Evolutionary conservation across 1,140 invertebrate genomes (phyloP).

Genomic region (Brachystomella parvula): DNA sequence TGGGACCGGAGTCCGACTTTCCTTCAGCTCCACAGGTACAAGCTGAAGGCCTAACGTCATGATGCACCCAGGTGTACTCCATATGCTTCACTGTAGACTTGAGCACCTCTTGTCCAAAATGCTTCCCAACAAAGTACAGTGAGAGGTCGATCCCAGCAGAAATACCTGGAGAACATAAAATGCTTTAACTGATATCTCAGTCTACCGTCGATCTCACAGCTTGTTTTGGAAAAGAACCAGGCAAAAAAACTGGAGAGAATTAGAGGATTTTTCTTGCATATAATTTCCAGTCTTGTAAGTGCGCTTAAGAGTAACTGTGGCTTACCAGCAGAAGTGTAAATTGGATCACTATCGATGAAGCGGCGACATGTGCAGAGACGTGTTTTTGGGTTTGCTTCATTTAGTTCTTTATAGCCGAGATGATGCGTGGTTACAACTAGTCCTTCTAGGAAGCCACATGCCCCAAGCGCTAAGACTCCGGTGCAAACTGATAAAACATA

Average conservation of each 20-base stretch:
- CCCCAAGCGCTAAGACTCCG: conserved; percentile 7
- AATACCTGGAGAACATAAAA: conserved; percentile 14
- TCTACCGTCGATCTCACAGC: no score
- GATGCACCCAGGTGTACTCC: conserved; percentile 15
- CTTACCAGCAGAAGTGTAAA: conserved; percentile 17
- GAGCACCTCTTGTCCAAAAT: neutral
- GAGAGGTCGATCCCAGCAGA: conserved; percentile 22
- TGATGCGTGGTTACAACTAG: conserved; percentile 17
- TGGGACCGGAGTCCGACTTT: no score
- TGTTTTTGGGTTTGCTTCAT: conserved; percentile 4
- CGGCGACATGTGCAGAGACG: conserved; percentile 14
- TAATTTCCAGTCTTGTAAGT: neutral
- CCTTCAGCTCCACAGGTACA: neutral
- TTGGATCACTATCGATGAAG: conserved; percentile 12
- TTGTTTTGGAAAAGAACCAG: neutral
- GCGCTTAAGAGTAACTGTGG: neutral
- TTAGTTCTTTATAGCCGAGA: neutral
- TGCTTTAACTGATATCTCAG: no score
- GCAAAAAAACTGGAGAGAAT: conserved; percentile 6
- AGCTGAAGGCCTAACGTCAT: neutral
- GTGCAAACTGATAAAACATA: conserved; percentile 16
- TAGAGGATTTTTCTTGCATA: neutral
- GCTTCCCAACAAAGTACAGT: conserved; percentile 15
- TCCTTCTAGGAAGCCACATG: neutral
- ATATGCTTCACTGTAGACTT: neutral